phyloP scores from a whole-genome alignment of 2,113 vertebrate species.

The Gopherus evgoodei region DNA sequence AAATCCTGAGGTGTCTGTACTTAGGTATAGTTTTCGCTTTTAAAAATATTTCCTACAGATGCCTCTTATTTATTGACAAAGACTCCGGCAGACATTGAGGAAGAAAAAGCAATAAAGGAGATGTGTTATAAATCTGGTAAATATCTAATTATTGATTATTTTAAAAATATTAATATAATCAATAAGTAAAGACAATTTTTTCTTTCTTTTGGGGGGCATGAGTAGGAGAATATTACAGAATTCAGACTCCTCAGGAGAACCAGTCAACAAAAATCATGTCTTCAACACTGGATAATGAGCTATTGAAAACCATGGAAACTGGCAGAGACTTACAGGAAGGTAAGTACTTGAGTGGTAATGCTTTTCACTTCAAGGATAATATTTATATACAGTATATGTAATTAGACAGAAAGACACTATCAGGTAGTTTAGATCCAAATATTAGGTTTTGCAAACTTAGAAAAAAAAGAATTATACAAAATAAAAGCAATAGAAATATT shows the following conservation, averaged over 20 bases:
- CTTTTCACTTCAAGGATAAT: neutral
- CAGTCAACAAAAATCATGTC: constrained; percentile 9
- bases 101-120: constrained; percentile 80
- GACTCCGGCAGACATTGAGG: constrained; percentile 76
- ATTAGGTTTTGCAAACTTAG: neutral
- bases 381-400: neutral
- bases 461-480: neutral
- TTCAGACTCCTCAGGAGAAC: constrained; percentile 51
- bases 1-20: neutral
- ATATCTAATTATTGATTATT: constrained; percentile 23
- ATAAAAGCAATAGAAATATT: neutral
- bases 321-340: constrained; percentile 74
- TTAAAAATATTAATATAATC: neutral
- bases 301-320: constrained; percentile 62
- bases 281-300: constrained; percentile 46
- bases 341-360: constrained; percentile 37
- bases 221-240: constrained; percentile 80
- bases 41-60: constrained; percentile 67
- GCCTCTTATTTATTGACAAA: constrained; percentile 68
- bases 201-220: neutral
- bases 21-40: neutral
- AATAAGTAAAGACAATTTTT: neutral
- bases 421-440: neutral
- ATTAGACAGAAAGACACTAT: neutral
- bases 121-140: constrained; percentile 80